Evolutionary conservation across 2,797 vertebrate species (phyloP).

Genomic region (Limosa lapponica): DNA sequence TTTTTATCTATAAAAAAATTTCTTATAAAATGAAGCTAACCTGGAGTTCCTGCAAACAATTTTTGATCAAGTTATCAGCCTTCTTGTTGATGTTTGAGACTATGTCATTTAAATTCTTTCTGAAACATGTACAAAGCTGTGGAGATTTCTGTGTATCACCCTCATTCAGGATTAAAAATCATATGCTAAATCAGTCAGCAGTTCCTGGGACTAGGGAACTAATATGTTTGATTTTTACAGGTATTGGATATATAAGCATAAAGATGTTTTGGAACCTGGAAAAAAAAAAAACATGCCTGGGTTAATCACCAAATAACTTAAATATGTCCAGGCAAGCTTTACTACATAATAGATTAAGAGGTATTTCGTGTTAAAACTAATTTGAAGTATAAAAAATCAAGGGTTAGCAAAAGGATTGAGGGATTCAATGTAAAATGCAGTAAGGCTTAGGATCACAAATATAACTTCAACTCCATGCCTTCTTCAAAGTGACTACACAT

Average conservation of each 20-base stretch:
- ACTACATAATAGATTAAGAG: not conserved
- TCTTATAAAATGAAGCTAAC: not conserved
- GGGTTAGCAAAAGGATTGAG: not conserved
- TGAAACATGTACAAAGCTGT: not conserved
- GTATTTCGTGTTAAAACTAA: not conserved
- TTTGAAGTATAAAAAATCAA: not conserved
- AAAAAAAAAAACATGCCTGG: not conserved
- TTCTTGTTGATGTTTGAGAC: not conserved
- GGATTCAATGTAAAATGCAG: not conserved
- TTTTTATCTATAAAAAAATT: not conserved
- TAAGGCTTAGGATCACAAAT: not conserved
- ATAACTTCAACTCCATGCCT: not conserved
- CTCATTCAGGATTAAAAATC: not conserved
- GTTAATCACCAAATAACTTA: not conserved
- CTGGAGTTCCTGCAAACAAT: not conserved
- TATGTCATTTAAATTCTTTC: not conserved
- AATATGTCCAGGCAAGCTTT: fast-evolving
- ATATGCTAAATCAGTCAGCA: not conserved
- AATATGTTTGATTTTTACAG: not conserved
- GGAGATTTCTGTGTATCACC: not conserved
- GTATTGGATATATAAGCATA: not conserved
- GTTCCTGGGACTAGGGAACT: not conserved
- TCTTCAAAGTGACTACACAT: not conserved
- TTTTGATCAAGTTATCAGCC: not conserved
- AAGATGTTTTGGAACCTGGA: not conserved